These are phyloP conservation scores for Eustalomyia histrio DNA, from an alignment of 2,888 invertebrate genomes.

Conservation along the genomic window DNA sequence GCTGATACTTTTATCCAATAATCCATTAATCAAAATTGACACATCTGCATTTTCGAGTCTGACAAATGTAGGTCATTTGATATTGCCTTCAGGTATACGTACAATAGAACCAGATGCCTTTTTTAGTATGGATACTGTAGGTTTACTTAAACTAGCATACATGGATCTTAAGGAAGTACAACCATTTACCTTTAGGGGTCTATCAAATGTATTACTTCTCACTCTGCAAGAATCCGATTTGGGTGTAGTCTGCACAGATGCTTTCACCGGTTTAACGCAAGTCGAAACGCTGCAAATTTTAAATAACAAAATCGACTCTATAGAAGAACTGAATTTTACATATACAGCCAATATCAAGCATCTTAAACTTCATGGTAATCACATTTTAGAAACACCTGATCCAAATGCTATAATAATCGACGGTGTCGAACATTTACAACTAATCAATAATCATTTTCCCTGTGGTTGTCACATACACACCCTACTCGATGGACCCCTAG, in stretches of 20 bases:
- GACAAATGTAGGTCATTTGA: slow-evolving; percentile 89
- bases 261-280: slow-evolving; percentile 87
- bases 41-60: slow-evolving; percentile 91
- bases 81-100: slow-evolving; percentile 89
- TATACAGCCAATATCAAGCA: slow-evolving; percentile 86
- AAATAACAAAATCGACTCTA: slow-evolving; percentile 91
- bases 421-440: slow-evolving; percentile 86
- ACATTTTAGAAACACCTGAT: slow-evolving; percentile 88
- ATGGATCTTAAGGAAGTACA: slow-evolving; percentile 89
- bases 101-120: slow-evolving; percentile 90
- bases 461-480: slow-evolving; percentile 92
- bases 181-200: slow-evolving; percentile 87
- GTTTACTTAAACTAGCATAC: slow-evolving; percentile 88
- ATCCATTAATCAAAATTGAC: slow-evolving; percentile 89
- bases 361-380: slow-evolving; percentile 89
- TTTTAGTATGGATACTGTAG: slow-evolving; percentile 90
- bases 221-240: slow-evolving; percentile 91
- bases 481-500: slow-evolving; percentile 87
- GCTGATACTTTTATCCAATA: slow-evolving; percentile 89
- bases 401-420: slow-evolving; percentile 85
- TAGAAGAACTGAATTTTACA: slow-evolving; percentile 87
- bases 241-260: slow-evolving; percentile 86
- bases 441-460: slow-evolving; percentile 90
- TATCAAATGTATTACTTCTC: slow-evolving; percentile 87
- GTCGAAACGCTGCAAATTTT: slow-evolving; percentile 87